Base-by-base conservation (phyloP, 2,797 vertebrate genomes). In the Synaphobranchus kaupii region DNA sequence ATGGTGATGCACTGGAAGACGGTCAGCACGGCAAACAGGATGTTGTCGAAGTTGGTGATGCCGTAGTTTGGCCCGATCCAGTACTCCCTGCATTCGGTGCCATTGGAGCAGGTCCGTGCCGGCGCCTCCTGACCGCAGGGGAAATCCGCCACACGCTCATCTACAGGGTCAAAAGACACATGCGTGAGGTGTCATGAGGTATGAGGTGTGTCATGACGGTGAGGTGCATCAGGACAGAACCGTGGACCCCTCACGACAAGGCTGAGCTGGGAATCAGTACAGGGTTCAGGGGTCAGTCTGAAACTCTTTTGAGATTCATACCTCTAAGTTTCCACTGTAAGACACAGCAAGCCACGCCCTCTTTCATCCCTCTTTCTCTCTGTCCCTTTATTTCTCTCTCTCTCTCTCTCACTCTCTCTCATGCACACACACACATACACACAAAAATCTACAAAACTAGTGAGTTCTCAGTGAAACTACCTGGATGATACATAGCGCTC, bases 1-100 rank as follows among this genome's bases (percentile, higher is more conserved):
- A 99, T 99, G 90, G 98, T 99, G 94, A 99, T 99, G 93, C 98
- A 99, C 94, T 99, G 98, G 95, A 99, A 99, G 86, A 99, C 98
- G 0, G 98, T 99, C 91, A 99, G 95, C 89, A 99, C 93, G 5
- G 98, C 97, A 0, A 99, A 99, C 68, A 99, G 96, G 94, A 99
- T 99, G 89, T 99, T 99, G 96, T 99, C 98, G 3, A 99, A 99
- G 94, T 99, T 98, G 92, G 98, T 99, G 93, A 99, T 99, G 80
- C 98, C 98, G 0, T 96, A 99, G 94, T 98, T 99, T 88, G 98
- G 98, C 7, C 98, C 98, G 0, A 95, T 96, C 98, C 98, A 99
- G 91, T 98, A 97, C 68, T 97, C 96, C 87, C 89, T 93, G 91
- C 98, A 99, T 83, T 87, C 87, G 0, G 96, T 97, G 44, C 94